Evolutionary conservation across 30 jellyfish, hydroid and myxozoan species (phyloP), one percentile per base, ranked within the genome.

Genomic region (Chironex yamaguchii): DNA sequence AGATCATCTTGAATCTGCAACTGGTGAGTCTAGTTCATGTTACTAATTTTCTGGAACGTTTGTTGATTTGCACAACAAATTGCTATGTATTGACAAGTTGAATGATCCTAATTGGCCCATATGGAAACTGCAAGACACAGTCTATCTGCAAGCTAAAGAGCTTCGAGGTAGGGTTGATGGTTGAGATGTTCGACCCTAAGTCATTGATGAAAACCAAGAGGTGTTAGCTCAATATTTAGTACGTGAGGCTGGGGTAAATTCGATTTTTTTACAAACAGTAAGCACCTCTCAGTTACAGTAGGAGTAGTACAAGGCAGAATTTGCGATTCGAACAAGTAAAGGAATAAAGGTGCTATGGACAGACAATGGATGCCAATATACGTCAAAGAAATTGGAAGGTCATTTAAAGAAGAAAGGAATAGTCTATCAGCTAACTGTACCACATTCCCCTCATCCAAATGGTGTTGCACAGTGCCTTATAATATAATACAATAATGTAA

Each of bases 281-380:
- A 42, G 58, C 17, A 42, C 17, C 17, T 42, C 58, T 42, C 9
- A 42, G 58, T 42, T 42, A 42, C 58, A 30, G 24, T 71, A 32
- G 21, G 20, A 32, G 26, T 27, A 71, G 12, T 32, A 82, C 33
- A 71, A 71, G 48, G 83, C 83, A 11, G 48, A 13, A 35, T 27
- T 71, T 6, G 81, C 26, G 23, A 67, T 11, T 4, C 11, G 11
- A 32, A 32, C 83, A 4, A 82, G 83, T 4, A 30, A 4, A 21
- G 48, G 26, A 36, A 6, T 71, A 11, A 71, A 71, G 83, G 6
- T 33, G 28, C 24, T 71, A 6, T 82, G 85, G 20, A 6, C 85
- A 35, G 81, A 67, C 69, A 67, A 71, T 53, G 88, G 89, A 3
- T 87, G 89, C 6, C 88, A 76, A 76, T 76, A 53, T 67, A 52